A percentile compares a stretch with the other conserved stretches of the same genome.
Evolutionary conservation across 2,888 invertebrate genomes (phyloP).

Genomic region (Ypsolopha sequella): DNA sequence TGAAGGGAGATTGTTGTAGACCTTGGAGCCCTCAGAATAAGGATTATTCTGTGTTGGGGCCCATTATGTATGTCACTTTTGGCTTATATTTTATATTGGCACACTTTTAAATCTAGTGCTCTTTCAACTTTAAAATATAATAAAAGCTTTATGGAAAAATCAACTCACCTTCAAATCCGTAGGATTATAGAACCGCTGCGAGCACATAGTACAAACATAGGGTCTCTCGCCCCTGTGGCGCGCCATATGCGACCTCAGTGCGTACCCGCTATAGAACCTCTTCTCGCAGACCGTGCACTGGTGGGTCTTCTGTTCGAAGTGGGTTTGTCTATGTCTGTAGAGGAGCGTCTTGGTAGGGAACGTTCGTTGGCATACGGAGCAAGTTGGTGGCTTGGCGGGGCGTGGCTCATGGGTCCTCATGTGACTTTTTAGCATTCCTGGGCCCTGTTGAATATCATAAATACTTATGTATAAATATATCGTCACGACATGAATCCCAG

Average conservation of each 20-base stretch:
- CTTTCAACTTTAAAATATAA: no score
- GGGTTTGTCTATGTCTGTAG: conserved; percentile 73
- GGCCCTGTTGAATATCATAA: conserved; percentile 41
- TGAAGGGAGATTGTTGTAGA: no score
- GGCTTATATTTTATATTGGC: no score
- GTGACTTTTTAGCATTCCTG: conserved; percentile 76
- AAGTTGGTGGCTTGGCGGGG: conserved; percentile 70
- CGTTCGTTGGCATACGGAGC: conserved; percentile 71
- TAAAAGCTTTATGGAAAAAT: conserved; percentile 16
- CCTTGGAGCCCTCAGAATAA: no score
- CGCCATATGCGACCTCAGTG: conserved; percentile 62
- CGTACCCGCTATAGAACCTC: conserved; percentile 61
- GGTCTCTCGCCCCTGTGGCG: conserved; percentile 64
- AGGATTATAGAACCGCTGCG: conserved; percentile 69
- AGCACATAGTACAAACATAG: conserved; percentile 68
- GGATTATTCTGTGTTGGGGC: no score
- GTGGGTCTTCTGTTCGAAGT: conserved; percentile 69
- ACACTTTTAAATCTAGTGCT: no score
- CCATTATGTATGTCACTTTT: no score
- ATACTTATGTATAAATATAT: no score
- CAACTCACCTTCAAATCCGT: conserved; percentile 66
- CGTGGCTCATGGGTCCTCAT: conserved; percentile 74
- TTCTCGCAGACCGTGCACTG: conserved; percentile 63
- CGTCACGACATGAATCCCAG: no score
- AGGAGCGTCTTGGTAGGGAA: conserved; percentile 72